A percentile compares a stretch with the other conserved stretches of the same genome.
Evolutionary conservation across 2,113 vertebrate genomes (phyloP).

Genomic region (Festucalex cinctus): DNA sequence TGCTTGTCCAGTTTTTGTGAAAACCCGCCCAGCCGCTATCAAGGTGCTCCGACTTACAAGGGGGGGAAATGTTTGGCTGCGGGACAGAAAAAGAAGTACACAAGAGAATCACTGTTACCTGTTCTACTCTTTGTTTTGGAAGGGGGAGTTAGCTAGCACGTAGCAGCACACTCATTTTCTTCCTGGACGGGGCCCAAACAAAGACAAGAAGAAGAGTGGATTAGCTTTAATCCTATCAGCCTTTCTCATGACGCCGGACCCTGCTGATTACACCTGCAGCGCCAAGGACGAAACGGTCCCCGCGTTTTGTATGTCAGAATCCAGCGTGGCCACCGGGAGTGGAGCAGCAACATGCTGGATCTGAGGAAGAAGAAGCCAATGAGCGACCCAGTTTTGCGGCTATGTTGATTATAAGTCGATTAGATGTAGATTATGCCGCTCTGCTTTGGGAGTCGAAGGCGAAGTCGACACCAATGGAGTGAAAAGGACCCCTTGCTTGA

Average conservation of each 20-base stretch:
- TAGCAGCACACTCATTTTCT: conserved; percentile 29
- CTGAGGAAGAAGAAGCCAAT: not conserved
- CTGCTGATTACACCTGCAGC: conserved; percentile 48
- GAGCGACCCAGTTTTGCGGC: not conserved
- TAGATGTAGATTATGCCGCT: conserved; percentile 44
- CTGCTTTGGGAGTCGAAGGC: conserved; percentile 64
- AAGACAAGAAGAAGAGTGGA: conserved; percentile 51
- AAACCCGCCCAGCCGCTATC: conserved; percentile 32
- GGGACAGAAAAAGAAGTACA: conserved; percentile 29
- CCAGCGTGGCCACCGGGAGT: not conserved
- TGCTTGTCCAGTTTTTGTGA: conserved; percentile 48
- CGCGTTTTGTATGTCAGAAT: not conserved
- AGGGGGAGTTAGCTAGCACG: conserved; percentile 8
- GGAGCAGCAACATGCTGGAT: conserved; percentile 11
- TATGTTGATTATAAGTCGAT: conserved; percentile 1
- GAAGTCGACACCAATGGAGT: conserved; percentile 43
- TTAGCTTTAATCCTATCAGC: conserved; percentile 61
- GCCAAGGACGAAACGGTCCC: conserved; percentile 34
- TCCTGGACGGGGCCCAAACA: conserved; percentile 26
- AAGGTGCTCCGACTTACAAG: conserved; percentile 46
- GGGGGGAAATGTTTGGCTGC: conserved; percentile 33
- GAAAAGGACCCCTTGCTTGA: conserved; percentile 55
- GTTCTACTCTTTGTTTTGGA: conserved; percentile 36
- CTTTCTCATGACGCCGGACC: conserved; percentile 32
- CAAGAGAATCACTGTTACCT: conserved; percentile 49